phyloP scores from a whole-genome alignment of 2,113 vertebrate species.

The Bambusicola thoracicus region DNA sequence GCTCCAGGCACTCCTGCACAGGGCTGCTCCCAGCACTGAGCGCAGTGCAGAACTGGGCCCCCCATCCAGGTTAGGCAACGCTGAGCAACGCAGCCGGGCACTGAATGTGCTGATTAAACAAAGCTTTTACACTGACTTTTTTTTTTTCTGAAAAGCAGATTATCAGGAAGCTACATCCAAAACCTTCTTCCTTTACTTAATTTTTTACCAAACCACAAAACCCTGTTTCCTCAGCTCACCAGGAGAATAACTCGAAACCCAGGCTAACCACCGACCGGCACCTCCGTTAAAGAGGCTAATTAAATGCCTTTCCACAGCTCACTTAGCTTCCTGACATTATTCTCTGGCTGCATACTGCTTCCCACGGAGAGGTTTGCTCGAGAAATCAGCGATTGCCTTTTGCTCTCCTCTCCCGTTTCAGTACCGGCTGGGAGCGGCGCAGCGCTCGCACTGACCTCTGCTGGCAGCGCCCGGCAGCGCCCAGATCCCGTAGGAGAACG shows the following conservation, averaged over 20 bases:
- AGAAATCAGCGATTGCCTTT: not conserved
- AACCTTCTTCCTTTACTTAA: not conserved
- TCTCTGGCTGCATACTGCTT: not conserved
- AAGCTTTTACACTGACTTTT: not conserved
- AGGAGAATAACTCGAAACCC: not conserved
- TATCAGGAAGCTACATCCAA: not conserved
- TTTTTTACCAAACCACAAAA: slow-evolving; percentile 20
- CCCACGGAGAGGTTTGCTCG: not conserved
- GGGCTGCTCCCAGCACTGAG: not conserved
- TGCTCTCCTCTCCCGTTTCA: not conserved
- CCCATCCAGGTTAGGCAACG: not conserved
- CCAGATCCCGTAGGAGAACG: not conserved
- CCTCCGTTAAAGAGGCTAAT: not conserved
- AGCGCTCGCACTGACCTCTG: slow-evolving; percentile 78
- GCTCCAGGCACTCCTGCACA: not conserved
- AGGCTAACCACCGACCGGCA: not conserved
- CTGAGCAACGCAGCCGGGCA: not conserved
- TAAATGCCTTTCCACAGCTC: slow-evolving; percentile 12
- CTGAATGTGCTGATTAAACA: not conserved
- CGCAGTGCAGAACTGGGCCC: rapidly evolving
- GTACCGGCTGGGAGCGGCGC: not conserved
- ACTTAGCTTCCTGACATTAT: slow-evolving; percentile 29
- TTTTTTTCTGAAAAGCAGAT: not conserved
- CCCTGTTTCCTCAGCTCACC: not conserved
- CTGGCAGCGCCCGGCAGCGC: slow-evolving; percentile 62